These are phyloP conservation scores for Acanthornis magna DNA, from an alignment of 2,797 vertebrate genomes.

Conservation along the genomic window DNA sequence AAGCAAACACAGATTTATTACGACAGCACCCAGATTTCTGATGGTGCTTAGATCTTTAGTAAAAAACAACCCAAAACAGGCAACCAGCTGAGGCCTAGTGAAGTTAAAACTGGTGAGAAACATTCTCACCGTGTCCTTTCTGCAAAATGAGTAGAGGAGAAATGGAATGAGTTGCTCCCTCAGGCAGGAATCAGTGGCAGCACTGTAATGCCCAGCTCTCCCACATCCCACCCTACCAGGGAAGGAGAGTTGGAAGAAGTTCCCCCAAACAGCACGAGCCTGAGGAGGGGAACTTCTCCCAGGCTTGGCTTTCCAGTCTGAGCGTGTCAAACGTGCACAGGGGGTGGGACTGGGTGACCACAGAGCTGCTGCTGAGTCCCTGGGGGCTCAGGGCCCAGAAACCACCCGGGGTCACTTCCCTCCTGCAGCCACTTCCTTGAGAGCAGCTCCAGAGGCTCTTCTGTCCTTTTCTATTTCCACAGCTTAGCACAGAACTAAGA, in stretches of 20 bases:
- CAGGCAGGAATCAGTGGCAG: not conserved
- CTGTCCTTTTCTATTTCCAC: not conserved
- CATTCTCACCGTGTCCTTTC: accelerated
- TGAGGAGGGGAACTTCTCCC: not conserved
- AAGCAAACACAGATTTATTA: not conserved
- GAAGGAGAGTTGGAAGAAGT: not conserved
- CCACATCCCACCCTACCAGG: not conserved
- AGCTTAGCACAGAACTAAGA: not conserved
- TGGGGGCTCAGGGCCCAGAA: not conserved
- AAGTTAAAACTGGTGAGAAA: not conserved
- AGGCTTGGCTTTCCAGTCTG: not conserved
- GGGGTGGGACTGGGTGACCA: not conserved
- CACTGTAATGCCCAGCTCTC: not conserved
- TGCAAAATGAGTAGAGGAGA: not conserved
- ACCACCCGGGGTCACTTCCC: not conserved
- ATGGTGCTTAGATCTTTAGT: accelerated
- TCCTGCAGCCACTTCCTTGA: not conserved
- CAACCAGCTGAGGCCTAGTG: not conserved
- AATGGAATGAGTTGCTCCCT: not conserved
- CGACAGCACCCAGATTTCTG: not conserved
- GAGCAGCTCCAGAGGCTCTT: not conserved
- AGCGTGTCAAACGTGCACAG: accelerated
- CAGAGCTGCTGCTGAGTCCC: not conserved
- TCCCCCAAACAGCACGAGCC: not conserved
- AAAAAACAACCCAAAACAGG: not conserved